These are phyloP conservation scores for Lithophane leautieri DNA, from an alignment of 2,888 invertebrate genomes.

Conservation along the genomic window DNA sequence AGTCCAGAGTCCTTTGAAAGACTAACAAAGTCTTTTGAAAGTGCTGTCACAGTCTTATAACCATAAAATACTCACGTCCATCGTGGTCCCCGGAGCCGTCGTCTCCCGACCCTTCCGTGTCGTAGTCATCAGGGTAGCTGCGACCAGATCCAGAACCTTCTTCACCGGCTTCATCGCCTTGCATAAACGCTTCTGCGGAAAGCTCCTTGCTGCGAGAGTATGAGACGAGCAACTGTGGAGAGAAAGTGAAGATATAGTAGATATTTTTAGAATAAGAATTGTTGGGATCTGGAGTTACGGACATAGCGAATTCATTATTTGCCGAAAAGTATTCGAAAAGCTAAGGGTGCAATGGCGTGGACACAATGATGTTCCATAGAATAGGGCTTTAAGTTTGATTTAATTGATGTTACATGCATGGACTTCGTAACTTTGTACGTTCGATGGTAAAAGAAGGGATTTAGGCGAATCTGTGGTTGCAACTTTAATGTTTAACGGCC, in stretches of 20 bases:
- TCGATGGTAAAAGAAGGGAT: not conserved
- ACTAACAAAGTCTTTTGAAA: not conserved
- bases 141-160: constrained; percentile 91
- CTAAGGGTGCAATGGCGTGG: not conserved
- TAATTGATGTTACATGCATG: not conserved
- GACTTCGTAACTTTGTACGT: not conserved
- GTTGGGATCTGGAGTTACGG: too few species aligned
- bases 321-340: not conserved
- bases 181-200: constrained; percentile 89
- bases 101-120: constrained; percentile 86
- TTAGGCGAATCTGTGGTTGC: not conserved
- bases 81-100: constrained; percentile 85
- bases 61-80: constrained; percentile 72
- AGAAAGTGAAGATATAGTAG: constrained; percentile 4
- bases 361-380: not conserved
- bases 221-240: constrained; percentile 80
- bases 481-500: not conserved
- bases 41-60: not conserved
- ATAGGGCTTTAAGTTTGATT: not conserved
- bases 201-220: constrained; percentile 78
- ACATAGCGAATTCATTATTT: not conserved
- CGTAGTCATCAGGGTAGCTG: constrained; percentile 88
- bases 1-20: not conserved
- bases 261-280: not conserved
- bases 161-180: constrained; percentile 90